Evolutionary conservation across 2,113 vertebrate genomes (phyloP), one percentile per base, ranked within the genome.

Genomic region (Saccopteryx bilineata): DNA sequence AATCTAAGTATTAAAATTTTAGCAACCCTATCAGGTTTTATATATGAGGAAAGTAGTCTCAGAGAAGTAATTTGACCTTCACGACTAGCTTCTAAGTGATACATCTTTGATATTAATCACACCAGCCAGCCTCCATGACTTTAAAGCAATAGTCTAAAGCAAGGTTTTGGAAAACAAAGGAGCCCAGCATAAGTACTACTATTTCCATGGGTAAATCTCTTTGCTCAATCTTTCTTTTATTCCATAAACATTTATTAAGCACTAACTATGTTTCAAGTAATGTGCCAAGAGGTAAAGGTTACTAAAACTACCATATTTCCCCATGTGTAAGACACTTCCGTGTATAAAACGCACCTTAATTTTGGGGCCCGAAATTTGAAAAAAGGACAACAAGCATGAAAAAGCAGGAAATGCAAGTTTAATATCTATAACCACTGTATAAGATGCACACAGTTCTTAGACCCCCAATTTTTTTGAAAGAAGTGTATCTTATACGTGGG

Each of bases 1-100:
- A 24, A 10, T 68, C 74, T 81, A 92, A 90, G 33, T 69, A 66
- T 90, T 76, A 76, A 90, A 80, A 54, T 50, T 26, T n/a, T 93
- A 69, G 46, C 58, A 78, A 54, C 9, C 9, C 31, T 90, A 10
- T 17, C 50, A 87, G 31, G 31, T 65, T 93, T 86, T 66, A 56
- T 15, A 56, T 48, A 24, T 50, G 39, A 80, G 61, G 4, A 66
- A 87, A 76, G 21, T 48, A 54, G 72, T 65, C 24, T 84, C 58
- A 48, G 75, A 90, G 26, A 95, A n/a, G 54, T 86, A 76, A 82
- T 52, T 90, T 81, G 19, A 15, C 26, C 74, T 80, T 39, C 39
- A 76, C 80, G 11, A 52, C 3, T 10, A 75, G 58, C 39, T 46
- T 31, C 65, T 52, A 80, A 76, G 28, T 48, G 14, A 31, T 39